phyloP scores from a whole-genome alignment of 2,113 vertebrate species.

The Varanus salvator region DNA sequence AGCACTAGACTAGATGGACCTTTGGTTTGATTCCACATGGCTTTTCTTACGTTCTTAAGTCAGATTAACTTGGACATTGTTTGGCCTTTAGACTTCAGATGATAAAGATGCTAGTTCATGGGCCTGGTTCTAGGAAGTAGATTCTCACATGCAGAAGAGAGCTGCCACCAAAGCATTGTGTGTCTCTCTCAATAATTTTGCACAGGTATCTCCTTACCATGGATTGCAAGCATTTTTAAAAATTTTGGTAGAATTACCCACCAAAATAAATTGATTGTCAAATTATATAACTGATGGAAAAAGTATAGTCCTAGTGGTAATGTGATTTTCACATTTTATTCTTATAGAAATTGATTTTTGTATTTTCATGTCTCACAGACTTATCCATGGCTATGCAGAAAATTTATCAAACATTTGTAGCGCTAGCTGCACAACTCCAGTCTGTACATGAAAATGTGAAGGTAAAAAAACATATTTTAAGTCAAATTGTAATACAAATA shows the following conservation, averaged over 20 bases:
- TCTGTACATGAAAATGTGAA: slow-evolving; percentile 97
- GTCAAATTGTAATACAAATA: no score
- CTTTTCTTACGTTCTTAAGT: not conserved
- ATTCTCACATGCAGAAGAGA: not conserved
- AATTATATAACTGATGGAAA: not conserved
- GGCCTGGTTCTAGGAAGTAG: not conserved
- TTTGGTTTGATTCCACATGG: no score
- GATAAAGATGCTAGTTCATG: not conserved
- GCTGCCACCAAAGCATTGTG: not conserved
- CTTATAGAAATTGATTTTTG: slow-evolving; percentile 15
- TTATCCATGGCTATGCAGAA: slow-evolving; percentile 98
- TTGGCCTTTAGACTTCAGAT: not conserved
- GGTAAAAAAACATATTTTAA: slow-evolving; percentile 77
- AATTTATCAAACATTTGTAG: slow-evolving; percentile 98
- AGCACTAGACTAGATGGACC: no score
- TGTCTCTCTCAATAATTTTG: not conserved
- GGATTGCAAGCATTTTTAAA: no score
- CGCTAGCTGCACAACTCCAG: slow-evolving; percentile 95
- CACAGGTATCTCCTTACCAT: not conserved
- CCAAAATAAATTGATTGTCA: not conserved
- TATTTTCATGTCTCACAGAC: slow-evolving; percentile 81
- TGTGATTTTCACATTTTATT: not conserved
- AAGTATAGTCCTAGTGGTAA: not conserved
- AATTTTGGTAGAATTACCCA: no score
- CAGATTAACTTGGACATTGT: not conserved